These are phyloP conservation scores for Crossocerus cetratus DNA, from an alignment of 2,888 invertebrate genomes.

Conservation along the genomic window DNA sequence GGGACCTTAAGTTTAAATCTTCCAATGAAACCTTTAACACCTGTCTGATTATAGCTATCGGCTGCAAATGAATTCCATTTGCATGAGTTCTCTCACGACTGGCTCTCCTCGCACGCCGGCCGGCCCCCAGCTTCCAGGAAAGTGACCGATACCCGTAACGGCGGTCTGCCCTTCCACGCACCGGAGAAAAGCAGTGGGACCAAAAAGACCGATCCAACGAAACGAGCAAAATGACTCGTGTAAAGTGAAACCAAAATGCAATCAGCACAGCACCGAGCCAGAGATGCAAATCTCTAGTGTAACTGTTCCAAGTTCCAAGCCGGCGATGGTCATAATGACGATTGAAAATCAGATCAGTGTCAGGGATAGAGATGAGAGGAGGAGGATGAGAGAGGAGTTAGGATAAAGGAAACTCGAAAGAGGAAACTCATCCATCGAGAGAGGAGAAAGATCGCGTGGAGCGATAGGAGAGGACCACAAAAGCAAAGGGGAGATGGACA, in stretches of 20 bases:
- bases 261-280: too few species aligned
- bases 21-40: neutral
- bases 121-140: conserved; percentile 19
- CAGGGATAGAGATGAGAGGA: too few species aligned
- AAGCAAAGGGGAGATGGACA: conserved; percentile 27
- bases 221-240: too few species aligned
- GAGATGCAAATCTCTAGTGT: too few species aligned
- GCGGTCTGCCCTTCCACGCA: conserved; percentile 9
- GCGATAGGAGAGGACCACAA: neutral
- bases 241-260: too few species aligned
- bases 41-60: conserved; percentile 21
- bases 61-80: conserved; percentile 24
- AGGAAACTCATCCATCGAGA: too few species aligned
- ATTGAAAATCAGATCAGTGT: too few species aligned
- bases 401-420: too few species aligned
- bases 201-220: conserved; percentile 7
- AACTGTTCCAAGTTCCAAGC: too few species aligned
- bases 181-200: neutral
- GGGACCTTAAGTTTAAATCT: neutral
- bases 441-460: too few species aligned
- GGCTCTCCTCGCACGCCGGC: conserved; percentile 1
- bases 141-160: conserved; percentile 25
- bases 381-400: too few species aligned
- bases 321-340: too few species aligned
- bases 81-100: conserved; percentile 26